These are phyloP conservation scores for Stenotaenia linearis DNA, from an alignment of 2,888 invertebrate genomes.

Conservation along the genomic window DNA sequence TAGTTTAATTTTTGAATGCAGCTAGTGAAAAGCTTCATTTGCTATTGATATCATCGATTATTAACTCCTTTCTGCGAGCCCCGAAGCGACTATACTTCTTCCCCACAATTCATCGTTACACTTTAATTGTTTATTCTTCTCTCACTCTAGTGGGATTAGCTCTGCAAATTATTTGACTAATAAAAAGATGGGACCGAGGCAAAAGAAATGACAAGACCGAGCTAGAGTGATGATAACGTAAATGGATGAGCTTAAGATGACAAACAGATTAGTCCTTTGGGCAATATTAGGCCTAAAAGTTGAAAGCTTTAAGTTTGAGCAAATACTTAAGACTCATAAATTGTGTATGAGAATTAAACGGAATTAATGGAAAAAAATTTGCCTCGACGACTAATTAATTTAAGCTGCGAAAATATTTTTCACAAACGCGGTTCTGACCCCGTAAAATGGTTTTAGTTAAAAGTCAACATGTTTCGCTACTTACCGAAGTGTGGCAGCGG, in stretches of 20 bases:
- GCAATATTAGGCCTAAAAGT: slow-evolving; percentile 20
- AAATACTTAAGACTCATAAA: slow-evolving; percentile 19
- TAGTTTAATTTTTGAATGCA: too few species aligned
- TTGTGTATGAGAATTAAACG: background rate
- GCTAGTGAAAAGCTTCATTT: too few species aligned
- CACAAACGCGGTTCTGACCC: background rate
- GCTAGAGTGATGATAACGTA: slow-evolving; percentile 10
- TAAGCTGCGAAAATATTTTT: background rate
- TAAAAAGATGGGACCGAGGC: background rate
- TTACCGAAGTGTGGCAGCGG: background rate
- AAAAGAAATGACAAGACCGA: background rate
- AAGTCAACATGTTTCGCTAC: background rate
- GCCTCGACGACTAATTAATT: background rate
- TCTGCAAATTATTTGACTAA: background rate
- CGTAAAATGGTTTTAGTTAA: background rate
- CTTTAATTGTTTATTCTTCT: background rate
- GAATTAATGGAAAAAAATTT: background rate
- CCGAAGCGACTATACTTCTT: background rate
- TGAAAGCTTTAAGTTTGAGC: background rate
- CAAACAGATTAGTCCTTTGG: slow-evolving; percentile 15
- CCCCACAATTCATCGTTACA: background rate
- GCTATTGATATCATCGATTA: too few species aligned
- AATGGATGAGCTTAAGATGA: slow-evolving; percentile 24
- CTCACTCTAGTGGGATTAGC: background rate
- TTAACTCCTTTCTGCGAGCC: background rate